phyloP scores from a whole-genome alignment of 2,797 vertebrate genomes.

The Eulemur albifrons region DNA sequence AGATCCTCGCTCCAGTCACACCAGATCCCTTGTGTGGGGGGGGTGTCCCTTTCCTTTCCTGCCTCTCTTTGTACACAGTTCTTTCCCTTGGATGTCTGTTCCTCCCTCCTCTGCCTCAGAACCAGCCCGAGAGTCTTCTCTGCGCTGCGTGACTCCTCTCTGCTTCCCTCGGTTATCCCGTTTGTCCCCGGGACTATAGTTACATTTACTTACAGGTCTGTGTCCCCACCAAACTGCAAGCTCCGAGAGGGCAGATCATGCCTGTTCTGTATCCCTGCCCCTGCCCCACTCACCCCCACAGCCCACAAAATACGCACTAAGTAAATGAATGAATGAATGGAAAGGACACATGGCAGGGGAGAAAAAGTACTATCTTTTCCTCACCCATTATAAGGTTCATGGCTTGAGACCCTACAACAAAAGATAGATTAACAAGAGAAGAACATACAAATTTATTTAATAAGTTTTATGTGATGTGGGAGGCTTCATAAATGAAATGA shows the following conservation, averaged over 20 bases:
- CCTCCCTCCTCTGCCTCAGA: background rate
- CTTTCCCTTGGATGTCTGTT: background rate
- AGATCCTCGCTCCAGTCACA: background rate
- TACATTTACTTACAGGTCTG: background rate
- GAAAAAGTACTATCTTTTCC: background rate
- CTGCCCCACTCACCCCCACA: background rate
- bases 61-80: background rate
- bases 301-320: background rate
- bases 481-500: background rate
- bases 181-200: background rate
- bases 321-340: background rate
- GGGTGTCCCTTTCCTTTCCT: background rate
- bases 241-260: background rate
- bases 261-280: background rate
- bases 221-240: too few species aligned
- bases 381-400: background rate
- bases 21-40: background rate
- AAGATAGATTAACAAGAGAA: background rate
- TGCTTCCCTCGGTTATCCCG: rapidly evolving
- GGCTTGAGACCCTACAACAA: background rate
- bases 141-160: background rate
- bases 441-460: background rate
- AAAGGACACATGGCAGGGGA: background rate
- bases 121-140: background rate
- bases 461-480: background rate